phyloP scores from a whole-genome alignment of 2,888 invertebrate genomes.

The Himalopsyche anomala region DNA sequence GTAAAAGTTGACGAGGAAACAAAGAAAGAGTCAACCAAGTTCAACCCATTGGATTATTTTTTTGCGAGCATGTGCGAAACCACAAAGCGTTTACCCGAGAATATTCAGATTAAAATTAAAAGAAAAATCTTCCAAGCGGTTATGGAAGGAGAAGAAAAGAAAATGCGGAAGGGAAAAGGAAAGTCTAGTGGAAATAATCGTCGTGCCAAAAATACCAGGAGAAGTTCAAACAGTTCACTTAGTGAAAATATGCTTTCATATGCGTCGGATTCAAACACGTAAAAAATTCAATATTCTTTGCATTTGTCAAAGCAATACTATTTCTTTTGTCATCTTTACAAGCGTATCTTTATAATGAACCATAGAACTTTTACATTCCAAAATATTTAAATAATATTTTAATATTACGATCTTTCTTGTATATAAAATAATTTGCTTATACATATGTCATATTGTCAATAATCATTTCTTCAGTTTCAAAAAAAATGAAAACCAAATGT shows the following conservation, averaged over 20 bases:
- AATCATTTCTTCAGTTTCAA: too few species aligned
- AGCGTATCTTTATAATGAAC: too few species aligned
- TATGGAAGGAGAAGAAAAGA: constrained; percentile 33
- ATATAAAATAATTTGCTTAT: too few species aligned
- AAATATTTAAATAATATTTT: too few species aligned
- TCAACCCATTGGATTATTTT: constrained; percentile 14
- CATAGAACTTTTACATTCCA: too few species aligned
- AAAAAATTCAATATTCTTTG: not conserved
- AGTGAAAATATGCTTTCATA: not conserved
- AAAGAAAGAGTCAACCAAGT: not conserved
- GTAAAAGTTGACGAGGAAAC: not conserved
- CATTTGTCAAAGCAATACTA: too few species aligned
- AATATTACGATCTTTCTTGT: too few species aligned
- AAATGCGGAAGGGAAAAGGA: constrained; percentile 18
- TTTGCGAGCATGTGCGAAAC: constrained; percentile 31
- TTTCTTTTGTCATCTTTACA: too few species aligned
- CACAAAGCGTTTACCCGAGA: constrained; percentile 11
- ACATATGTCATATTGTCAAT: too few species aligned
- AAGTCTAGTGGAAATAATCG: constrained; percentile 32
- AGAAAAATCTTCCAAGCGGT: constrained; percentile 32
- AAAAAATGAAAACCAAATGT: too few species aligned
- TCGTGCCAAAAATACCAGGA: constrained; percentile 29
- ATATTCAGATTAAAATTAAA: constrained; percentile 34
- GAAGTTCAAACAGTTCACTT: constrained; percentile 17
- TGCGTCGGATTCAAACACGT: constrained; percentile 28